Percentiles rank a stretch among this genome's conserved stretches.
phyloP scores from a whole-genome alignment of 2,797 vertebrate genomes.

The Sebastes taczanowskii region DNA sequence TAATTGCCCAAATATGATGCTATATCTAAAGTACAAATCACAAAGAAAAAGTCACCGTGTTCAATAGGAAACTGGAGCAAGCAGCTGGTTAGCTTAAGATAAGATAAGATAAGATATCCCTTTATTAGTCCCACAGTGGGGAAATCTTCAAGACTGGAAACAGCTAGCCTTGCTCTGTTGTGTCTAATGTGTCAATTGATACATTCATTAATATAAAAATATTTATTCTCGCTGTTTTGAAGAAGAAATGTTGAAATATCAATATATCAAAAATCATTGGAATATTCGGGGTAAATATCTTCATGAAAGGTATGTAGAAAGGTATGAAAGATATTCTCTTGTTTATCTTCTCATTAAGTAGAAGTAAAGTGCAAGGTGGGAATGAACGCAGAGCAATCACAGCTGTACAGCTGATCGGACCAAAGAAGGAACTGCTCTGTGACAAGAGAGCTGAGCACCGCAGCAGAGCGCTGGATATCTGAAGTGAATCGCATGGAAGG shows the following conservation, averaged over 20 bases:
- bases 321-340: background rate
- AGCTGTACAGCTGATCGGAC: conserved; percentile 39
- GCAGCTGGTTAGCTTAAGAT: background rate
- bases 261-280: background rate
- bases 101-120: too few relatives aligned
- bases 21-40: background rate
- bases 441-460: conserved; percentile 42
- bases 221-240: background rate
- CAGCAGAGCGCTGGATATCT: conserved; percentile 46
- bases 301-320: background rate
- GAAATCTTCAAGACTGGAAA: background rate
- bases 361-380: background rate
- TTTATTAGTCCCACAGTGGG: too few relatives aligned
- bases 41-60: background rate
- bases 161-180: background rate
- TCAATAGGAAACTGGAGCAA: background rate
- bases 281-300: background rate
- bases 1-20: background rate
- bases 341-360: background rate
- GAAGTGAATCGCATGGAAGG: conserved; percentile 71
- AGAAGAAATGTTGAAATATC: background rate
- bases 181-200: background rate
- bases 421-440: conserved; percentile 68
- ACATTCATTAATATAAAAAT: background rate
- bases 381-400: conserved; percentile 21